phyloP scores from a whole-genome alignment of 2,113 vertebrate genomes.

The Genyomyrus donnyi region DNA sequence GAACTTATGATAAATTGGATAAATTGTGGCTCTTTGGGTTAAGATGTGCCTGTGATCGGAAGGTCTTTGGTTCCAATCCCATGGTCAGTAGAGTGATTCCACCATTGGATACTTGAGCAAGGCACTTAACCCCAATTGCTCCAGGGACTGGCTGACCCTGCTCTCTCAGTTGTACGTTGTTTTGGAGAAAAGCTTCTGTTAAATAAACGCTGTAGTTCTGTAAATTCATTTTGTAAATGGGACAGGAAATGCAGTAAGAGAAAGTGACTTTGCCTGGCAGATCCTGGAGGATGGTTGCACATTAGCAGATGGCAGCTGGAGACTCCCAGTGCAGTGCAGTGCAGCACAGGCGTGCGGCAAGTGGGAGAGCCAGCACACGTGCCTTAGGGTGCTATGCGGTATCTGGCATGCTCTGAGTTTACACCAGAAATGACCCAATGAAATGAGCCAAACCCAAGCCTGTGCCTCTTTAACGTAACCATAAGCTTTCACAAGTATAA shows the following conservation, averaged over 20 bases:
- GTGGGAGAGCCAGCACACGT: neutral
- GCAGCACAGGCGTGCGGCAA: neutral
- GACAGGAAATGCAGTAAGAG: neutral
- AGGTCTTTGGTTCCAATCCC: neutral
- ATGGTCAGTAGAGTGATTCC: neutral
- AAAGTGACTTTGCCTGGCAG: neutral
- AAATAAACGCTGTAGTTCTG: neutral
- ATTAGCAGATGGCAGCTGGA: neutral
- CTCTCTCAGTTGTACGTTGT: neutral
- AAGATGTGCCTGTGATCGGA: neutral
- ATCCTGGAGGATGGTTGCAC: neutral
- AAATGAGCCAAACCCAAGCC: neutral
- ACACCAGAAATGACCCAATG: constrained; percentile 3
- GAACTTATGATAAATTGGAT: neutral
- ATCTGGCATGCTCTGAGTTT: neutral
- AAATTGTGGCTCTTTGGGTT: neutral
- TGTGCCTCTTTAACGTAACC: neutral
- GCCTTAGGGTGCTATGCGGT: neutral
- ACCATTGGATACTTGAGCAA: neutral
- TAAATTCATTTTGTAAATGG: neutral
- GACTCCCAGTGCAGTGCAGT: neutral
- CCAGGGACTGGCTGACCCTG: neutral
- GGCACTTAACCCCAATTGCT: neutral
- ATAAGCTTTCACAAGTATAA: neutral
- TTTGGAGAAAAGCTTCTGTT: neutral